phyloP scores from a whole-genome alignment of 2,888 invertebrate genomes.

The Microctonus aethiopoides region DNA sequence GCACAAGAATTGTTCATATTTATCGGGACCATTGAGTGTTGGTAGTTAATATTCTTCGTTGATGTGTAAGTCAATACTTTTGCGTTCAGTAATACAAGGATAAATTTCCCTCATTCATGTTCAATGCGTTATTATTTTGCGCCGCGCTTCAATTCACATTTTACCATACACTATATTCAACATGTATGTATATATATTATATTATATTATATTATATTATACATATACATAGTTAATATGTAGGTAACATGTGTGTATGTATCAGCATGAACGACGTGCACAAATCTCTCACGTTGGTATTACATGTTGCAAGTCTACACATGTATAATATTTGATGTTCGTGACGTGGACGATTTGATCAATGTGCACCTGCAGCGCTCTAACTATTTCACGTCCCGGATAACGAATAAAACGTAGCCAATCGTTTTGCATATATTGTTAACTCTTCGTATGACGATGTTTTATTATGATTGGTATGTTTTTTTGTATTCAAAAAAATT shows the following conservation, averaged over 20 bases:
- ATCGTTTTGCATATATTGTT: not conserved
- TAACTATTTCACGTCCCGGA: not conserved
- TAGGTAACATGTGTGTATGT: not conserved
- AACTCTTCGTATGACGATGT: not conserved
- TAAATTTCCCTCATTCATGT: slow-evolving; percentile 59
- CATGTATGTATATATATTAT: not conserved
- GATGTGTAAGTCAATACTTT: slow-evolving; percentile 45
- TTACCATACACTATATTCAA: not conserved
- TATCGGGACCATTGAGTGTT: slow-evolving; percentile 33
- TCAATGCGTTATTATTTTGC: slow-evolving; percentile 54
- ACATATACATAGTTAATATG: not conserved
- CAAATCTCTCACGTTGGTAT: slow-evolving; percentile 1
- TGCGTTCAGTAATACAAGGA: slow-evolving; percentile 55
- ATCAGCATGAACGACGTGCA: not conserved
- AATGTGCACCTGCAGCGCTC: slow-evolving; percentile 16
- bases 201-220: no score
- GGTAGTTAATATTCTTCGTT: not conserved
- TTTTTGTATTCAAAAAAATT: not conserved
- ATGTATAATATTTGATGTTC: slow-evolving; percentile 20
- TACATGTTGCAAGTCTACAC: not conserved
- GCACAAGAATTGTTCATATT: slow-evolving; percentile 51
- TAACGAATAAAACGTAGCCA: not conserved
- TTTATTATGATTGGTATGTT: not conserved
- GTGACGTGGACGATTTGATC: slow-evolving; percentile 20
- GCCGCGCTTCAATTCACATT: slow-evolving; percentile 16